Evolutionary conservation across 2,888 invertebrate genomes (phyloP).

Genomic region (Thymelicus sylvestris): DNA sequence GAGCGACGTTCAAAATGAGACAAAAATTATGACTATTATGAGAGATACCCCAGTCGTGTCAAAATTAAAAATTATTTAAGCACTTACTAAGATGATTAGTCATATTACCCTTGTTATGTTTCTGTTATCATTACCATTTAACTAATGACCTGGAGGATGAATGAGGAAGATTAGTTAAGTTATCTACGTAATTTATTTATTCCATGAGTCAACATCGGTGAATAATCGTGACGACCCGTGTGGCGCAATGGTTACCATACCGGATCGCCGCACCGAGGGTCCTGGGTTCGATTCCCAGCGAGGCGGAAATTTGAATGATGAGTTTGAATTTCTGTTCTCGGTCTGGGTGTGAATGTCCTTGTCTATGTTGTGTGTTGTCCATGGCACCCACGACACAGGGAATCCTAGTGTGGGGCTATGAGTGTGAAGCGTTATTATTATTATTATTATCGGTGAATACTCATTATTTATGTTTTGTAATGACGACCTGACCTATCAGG

Average conservation of each 20-base stretch:
- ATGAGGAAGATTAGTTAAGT: slow-evolving; percentile 16
- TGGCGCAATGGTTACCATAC: no score
- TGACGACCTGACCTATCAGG: neutral
- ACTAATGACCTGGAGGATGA: slow-evolving; percentile 5
- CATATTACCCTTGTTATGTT: neutral
- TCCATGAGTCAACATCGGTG: slow-evolving; percentile 15
- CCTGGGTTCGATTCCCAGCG: no score
- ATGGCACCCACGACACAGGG: no score
- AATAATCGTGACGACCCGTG: no score
- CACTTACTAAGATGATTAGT: neutral
- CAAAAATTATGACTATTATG: neutral
- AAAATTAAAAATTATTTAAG: slow-evolving; percentile 2
- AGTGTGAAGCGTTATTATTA: no score
- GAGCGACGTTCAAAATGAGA: neutral
- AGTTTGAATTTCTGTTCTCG: no score
- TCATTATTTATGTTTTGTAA: slow-evolving; percentile 11
- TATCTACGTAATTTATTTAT: slow-evolving; percentile 8
- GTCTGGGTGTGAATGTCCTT: no score
- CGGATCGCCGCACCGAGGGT: no score
- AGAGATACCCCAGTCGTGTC: neutral
- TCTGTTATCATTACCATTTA: neutral
- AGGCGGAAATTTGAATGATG: no score
- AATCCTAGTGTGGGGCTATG: no score
- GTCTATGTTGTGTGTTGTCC: no score
- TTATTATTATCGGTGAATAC: neutral